These are phyloP conservation scores for Eptesicus fuscus DNA, from an alignment of 2,113 vertebrate species.

Conservation along the genomic window DNA sequence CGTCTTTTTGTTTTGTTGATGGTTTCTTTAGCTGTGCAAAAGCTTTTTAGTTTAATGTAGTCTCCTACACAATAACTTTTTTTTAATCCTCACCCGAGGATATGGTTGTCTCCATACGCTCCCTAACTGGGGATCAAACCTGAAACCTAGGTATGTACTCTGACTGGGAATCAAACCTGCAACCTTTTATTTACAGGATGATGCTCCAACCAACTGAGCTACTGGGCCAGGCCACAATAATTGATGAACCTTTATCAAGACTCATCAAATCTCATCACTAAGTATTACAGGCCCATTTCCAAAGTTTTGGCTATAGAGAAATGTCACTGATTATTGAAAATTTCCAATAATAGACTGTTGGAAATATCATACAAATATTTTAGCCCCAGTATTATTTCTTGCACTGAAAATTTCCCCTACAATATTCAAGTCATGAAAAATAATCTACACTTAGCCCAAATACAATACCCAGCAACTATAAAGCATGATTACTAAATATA, in stretches of 20 bases:
- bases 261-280: not conserved
- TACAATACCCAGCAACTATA: not conserved
- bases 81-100: too few relatives aligned
- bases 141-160: too few relatives aligned
- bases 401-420: not conserved
- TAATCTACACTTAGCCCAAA: slow-evolving; percentile 1
- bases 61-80: too few relatives aligned
- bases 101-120: too few relatives aligned
- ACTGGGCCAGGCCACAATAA: not conserved
- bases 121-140: too few relatives aligned
- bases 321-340: not conserved
- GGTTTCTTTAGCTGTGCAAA: too few relatives aligned
- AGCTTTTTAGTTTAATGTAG: too few relatives aligned
- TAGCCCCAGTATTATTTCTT: not conserved
- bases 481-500: not conserved
- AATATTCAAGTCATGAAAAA: slow-evolving; percentile 10
- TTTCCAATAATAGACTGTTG: not conserved
- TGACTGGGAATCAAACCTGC: too few relatives aligned
- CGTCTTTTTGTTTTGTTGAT: too few relatives aligned
- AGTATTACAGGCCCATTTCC: not conserved
- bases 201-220: too few relatives aligned
- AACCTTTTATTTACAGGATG: too few relatives aligned
- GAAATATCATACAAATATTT: slow-evolving; percentile 30
- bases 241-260: not conserved
- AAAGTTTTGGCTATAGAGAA: slow-evolving; percentile 4